Percentiles rank a stretch among this genome's conserved stretches.
phyloP scores from a whole-genome alignment of 1,140 invertebrate genomes.

The Sesamia nonagrioides region DNA sequence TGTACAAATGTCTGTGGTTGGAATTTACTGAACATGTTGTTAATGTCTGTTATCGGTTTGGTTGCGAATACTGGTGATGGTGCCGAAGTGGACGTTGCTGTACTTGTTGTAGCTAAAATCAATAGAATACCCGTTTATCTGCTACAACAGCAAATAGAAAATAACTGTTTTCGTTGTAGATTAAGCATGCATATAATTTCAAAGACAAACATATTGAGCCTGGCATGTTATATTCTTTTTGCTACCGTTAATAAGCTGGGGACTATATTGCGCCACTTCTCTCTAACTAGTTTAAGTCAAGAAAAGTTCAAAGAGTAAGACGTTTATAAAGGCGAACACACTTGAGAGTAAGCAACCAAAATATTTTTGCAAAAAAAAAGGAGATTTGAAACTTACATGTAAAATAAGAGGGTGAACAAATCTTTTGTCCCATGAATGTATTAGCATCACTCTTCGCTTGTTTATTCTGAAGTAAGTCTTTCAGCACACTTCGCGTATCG shows the following conservation, averaged over 20 bases:
- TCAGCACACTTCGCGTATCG: constrained; percentile 64
- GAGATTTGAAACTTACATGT: constrained; percentile 61
- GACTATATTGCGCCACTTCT: too few species aligned
- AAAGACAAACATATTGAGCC: too few species aligned
- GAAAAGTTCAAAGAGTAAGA: too few species aligned
- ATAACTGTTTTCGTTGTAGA: neutral
- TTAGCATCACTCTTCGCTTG: constrained; percentile 68
- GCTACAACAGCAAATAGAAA: neutral
- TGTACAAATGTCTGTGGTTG: constrained; percentile 53
- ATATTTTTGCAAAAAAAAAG: too few species aligned
- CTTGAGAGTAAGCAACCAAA: too few species aligned
- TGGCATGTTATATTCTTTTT: neutral
- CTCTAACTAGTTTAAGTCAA: too few species aligned
- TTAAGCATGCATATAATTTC: neutral
- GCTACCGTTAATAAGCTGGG: too few species aligned
- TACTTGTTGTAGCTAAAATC: constrained; percentile 34
- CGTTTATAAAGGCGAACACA: too few species aligned
- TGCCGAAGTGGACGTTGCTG: constrained; percentile 34
- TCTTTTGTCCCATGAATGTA: constrained; percentile 77
- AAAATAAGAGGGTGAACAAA: constrained; percentile 75
- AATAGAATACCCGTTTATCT: neutral
- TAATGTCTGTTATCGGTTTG: constrained; percentile 62
- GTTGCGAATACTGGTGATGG: constrained; percentile 53
- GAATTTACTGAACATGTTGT: constrained; percentile 61
- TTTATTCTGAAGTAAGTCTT: constrained; percentile 71